Conservation (phyloP, 37 sponge, comb jelly and placozoan species). For the Ephydatia muelleri region DNA sequence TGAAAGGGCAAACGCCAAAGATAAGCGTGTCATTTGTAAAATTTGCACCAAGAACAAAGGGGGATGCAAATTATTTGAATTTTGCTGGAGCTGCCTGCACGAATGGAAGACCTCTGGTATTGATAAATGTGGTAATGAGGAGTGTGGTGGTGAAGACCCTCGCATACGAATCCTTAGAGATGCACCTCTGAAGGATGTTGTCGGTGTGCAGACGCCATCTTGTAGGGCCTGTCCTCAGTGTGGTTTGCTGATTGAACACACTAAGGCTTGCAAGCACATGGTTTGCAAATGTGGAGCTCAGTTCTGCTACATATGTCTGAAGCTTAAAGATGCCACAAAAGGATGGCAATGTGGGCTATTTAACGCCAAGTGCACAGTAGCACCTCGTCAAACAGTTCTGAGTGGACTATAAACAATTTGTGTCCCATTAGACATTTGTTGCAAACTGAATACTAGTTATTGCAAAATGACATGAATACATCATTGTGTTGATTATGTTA, state of each 20-base stretch:
- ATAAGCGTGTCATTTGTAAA: slow-evolving; percentile 17
- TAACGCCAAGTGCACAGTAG: slow-evolving; percentile 42
- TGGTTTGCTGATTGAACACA: slow-evolving; percentile 58
- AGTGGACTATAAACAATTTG: slow-evolving; percentile 15
- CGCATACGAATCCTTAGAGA: slow-evolving; percentile 17
- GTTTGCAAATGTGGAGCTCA: slow-evolving; percentile 36
- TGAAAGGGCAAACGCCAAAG: slow-evolving; percentile 28
- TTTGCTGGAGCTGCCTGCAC: slow-evolving; percentile 43
- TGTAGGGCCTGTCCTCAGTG: slow-evolving; percentile 48
- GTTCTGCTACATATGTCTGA: slow-evolving; percentile 63
- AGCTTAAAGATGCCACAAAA: not conserved
- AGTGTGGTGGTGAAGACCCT: slow-evolving; percentile 29
- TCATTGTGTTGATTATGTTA: too few species aligned
- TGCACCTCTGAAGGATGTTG: slow-evolving; percentile 30
- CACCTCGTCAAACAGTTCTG: slow-evolving; percentile 31
- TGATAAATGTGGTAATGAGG: slow-evolving; percentile 36
- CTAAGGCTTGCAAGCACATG: slow-evolving; percentile 60
- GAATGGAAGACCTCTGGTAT: slow-evolving; percentile 33
- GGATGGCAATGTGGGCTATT: slow-evolving; percentile 50
- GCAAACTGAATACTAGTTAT: too few species aligned
- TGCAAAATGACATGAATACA: too few species aligned
- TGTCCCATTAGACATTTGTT: too few species aligned
- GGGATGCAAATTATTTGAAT: slow-evolving; percentile 8
- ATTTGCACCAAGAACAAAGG: slow-evolving; percentile 36
- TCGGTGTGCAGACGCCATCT: slow-evolving; percentile 44